Evolutionary conservation across 2,113 vertebrate genomes (phyloP), one percentile per base, ranked within the genome.

Genomic region (Microcebus griseorufus): DNA sequence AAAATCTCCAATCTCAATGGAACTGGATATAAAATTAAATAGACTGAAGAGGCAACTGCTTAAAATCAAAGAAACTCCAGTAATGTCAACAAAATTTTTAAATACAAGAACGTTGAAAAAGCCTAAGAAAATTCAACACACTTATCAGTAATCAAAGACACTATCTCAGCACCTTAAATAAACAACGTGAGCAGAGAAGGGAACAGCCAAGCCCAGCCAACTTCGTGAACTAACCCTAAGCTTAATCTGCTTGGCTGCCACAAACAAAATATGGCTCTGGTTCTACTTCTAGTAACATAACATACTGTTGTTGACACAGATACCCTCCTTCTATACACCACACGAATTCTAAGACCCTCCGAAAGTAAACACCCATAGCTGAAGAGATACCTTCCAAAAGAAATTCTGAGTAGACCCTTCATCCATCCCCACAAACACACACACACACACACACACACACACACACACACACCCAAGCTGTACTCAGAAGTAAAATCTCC

Each of bases 401-500:
- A 87, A 85, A 81, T 53, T 72, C 18, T 83, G 8, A 87, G 25
- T 2, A 48, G 65, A 53, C 32, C 32, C 10, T 45, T 64, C 4
- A 34, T 2, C 65, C 23, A 72, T 79, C 32, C 34, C n/a, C 29
- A 42, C 39, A 53, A 20, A 51, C 22, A 48, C 51, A 23, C 8
- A 20, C 3, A 5, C 7, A 7, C 3, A 65, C 3, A n/a, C 12
- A 2, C 5, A 3, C 20, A 34, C 34, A 25, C 6, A 17, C 4
- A 9, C 8, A 8, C 1, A 55, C 17, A 6, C 4, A 2, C 4
- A 2, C 25, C 48, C 32, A 37, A 10, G 45, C 60, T 20, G 6
- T n/a, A 76, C 39, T 45, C 13, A 18, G 25, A 65, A 37, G 23
- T 34, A 16, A 78, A 72, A 79, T 23, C 39, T 3, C 23, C 70